Conservation (phyloP, 1,140 invertebrate species). For the Cylas formicarius region DNA sequence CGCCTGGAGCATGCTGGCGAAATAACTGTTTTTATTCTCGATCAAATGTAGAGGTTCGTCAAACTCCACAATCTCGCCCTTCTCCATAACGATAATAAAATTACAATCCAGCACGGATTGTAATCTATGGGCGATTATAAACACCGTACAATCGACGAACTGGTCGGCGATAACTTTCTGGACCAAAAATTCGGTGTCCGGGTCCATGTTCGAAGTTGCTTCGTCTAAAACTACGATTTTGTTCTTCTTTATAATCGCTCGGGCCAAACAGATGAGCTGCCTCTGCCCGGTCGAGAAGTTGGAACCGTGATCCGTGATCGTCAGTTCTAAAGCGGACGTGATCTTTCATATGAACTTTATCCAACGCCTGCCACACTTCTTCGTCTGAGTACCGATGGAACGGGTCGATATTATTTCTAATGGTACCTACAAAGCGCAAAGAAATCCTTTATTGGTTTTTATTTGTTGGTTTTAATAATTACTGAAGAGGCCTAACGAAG, state of each 20-base stretch:
- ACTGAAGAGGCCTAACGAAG: too few species aligned
- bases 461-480: too few species aligned
- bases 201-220: constrained; percentile 62
- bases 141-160: constrained; percentile 64
- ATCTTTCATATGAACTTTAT: constrained; percentile 36
- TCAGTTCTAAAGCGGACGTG: constrained; percentile 27
- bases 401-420: constrained; percentile 53
- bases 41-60: constrained; percentile 58
- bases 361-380: constrained; percentile 33
- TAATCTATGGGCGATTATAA: constrained; percentile 76
- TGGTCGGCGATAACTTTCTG: constrained; percentile 59
- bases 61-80: constrained; percentile 57
- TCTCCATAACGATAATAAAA: constrained; percentile 64
- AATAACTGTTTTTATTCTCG: too few species aligned
- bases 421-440: too few species aligned
- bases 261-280: constrained; percentile 68
- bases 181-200: constrained; percentile 60
- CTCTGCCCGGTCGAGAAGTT: constrained; percentile 65
- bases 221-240: constrained; percentile 73
- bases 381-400: constrained; percentile 46
- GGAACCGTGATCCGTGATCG: constrained; percentile 60
- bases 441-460: too few species aligned
- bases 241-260: constrained; percentile 65
- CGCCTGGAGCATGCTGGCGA: too few species aligned
- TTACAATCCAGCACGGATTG: constrained; percentile 77